A percentile compares a stretch with the other conserved stretches of the same genome.
These are phyloP conservation scores for Clarias platycephalus DNA, from an alignment of 2,797 vertebrate genomes.

Conservation along the genomic window DNA sequence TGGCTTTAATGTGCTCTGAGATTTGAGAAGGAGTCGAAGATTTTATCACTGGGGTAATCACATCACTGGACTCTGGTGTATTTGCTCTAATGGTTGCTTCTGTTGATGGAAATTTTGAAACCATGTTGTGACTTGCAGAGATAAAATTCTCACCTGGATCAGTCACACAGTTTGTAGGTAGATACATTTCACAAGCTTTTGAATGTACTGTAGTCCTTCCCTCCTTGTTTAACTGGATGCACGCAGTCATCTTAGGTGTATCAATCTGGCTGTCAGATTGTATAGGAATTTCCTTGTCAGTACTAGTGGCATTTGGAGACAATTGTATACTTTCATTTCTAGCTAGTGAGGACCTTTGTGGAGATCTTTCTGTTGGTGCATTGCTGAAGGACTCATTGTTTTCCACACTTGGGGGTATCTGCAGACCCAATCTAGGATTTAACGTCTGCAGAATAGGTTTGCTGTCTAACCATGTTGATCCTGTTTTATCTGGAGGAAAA, in stretches of 20 bases:
- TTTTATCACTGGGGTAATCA: slow-evolving; percentile 71
- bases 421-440: slow-evolving; percentile 80
- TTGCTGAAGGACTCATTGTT: slow-evolving; percentile 84
- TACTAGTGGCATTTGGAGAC: slow-evolving; percentile 81
- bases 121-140: slow-evolving; percentile 57
- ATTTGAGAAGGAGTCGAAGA: slow-evolving; percentile 72
- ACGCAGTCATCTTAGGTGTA: slow-evolving; percentile 72
- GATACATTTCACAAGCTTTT: slow-evolving; percentile 77
- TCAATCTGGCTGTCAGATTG: slow-evolving; percentile 73
- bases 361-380: slow-evolving; percentile 83
- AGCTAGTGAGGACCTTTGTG: slow-evolving; percentile 81
- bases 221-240: slow-evolving; percentile 70
- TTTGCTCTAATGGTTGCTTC: slow-evolving; percentile 43
- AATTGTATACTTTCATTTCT: slow-evolving; percentile 86
- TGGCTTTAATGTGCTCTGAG: slow-evolving; percentile 80
- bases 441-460: slow-evolving; percentile 85
- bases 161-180: slow-evolving; percentile 70
- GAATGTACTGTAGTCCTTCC: slow-evolving; percentile 65
- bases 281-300: slow-evolving; percentile 72
- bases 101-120: slow-evolving; percentile 22
- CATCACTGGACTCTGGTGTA: slow-evolving; percentile 69
- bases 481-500: slow-evolving; percentile 87
- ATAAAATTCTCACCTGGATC: slow-evolving; percentile 66
- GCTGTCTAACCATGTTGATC: slow-evolving; percentile 91
- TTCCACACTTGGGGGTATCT: slow-evolving; percentile 81